Evolutionary conservation across 1,140 invertebrate species (phyloP).

Genomic region (Rhizoglyphus robini): DNA sequence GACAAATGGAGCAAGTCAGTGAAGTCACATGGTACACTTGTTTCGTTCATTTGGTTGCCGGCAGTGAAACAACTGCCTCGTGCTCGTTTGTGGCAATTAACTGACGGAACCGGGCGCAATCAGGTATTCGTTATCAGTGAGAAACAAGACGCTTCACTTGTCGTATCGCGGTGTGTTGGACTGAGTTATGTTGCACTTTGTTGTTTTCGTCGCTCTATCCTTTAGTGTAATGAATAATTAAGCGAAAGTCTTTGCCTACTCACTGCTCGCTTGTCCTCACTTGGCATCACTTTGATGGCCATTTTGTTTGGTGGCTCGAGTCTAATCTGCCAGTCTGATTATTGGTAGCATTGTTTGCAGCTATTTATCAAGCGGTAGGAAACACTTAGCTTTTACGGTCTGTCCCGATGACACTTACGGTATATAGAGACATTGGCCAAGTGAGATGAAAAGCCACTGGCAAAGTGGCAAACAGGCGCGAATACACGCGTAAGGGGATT

Average conservation of each 20-base stretch:
- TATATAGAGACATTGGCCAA: too few species aligned
- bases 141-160: neutral
- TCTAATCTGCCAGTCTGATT: neutral
- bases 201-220: neutral
- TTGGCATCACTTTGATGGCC: too few species aligned
- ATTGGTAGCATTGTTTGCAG: slow-evolving; percentile 4
- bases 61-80: too few species aligned
- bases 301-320: neutral
- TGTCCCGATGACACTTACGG: neutral
- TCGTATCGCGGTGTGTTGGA: neutral
- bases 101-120: too few species aligned
- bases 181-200: neutral
- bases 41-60: too few species aligned
- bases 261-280: too few species aligned
- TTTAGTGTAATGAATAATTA: neutral
- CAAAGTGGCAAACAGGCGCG: too few species aligned
- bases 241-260: neutral
- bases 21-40: too few species aligned
- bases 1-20: too few species aligned
- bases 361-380: neutral
- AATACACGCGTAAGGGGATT: too few species aligned
- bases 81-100: too few species aligned
- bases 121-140: neutral
- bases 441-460: too few species aligned
- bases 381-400: slow-evolving; percentile 1